Evolutionary conservation across 2,888 invertebrate species (phyloP).

Genomic region (Dasypolia templi): DNA sequence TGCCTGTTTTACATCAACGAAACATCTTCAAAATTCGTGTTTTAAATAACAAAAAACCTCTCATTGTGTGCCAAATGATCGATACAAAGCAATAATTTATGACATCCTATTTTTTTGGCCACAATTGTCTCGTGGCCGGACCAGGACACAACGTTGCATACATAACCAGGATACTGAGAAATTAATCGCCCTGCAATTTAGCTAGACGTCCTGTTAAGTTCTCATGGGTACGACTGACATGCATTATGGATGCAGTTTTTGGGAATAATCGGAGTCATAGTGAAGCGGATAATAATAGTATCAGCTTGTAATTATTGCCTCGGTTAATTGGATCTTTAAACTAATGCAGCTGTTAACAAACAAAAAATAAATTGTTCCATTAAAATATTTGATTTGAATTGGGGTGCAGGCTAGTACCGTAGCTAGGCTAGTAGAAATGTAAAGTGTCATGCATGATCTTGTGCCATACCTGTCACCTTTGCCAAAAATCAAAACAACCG

Average conservation of each 20-base stretch:
- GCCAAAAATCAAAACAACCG: too few relatives aligned
- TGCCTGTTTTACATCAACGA: conserved; percentile 46
- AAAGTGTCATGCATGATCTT: too few relatives aligned
- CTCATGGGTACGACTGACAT: conserved; percentile 69
- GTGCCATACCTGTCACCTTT: too few relatives aligned
- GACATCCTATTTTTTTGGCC: conserved; percentile 67
- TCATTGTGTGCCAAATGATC: conserved; percentile 62
- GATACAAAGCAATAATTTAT: conserved; percentile 64
- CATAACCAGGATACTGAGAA: conserved; percentile 78
- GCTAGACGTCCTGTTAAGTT: conserved; percentile 81
- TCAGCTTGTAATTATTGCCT: neutral
- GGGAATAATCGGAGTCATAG: conserved; percentile 44
- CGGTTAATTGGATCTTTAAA: too few relatives aligned
- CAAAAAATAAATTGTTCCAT: too few relatives aligned
- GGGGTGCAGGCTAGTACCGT: too few relatives aligned
- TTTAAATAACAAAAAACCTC: conserved; percentile 53
- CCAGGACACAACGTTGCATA: conserved; percentile 66
- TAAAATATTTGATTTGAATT: too few relatives aligned
- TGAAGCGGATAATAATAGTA: conserved; percentile 6
- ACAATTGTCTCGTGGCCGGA: conserved; percentile 61
- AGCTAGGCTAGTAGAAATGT: too few relatives aligned
- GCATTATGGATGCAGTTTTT: conserved; percentile 75
- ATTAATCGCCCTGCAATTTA: conserved; percentile 87
- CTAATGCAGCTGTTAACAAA: too few relatives aligned
- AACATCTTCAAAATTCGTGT: conserved; percentile 52